phyloP scores from a whole-genome alignment of 2,888 invertebrate species.

The Drosophila macrospina region DNA sequence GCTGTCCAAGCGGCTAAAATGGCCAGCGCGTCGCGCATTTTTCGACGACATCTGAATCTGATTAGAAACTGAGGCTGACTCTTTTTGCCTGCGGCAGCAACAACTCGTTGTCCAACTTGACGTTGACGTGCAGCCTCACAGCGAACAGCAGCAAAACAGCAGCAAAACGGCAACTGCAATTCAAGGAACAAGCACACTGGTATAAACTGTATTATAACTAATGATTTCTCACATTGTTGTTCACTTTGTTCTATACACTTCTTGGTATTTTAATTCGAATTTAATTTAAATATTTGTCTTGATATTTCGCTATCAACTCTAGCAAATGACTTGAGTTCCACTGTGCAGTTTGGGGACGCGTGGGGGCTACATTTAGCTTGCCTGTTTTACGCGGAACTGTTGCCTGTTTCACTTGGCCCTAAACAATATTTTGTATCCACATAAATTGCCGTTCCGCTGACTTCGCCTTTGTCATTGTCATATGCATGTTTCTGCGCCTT shows the following conservation, averaged over 20 bases:
- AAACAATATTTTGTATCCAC: constrained; percentile 65
- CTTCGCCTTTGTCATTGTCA: constrained; percentile 63
- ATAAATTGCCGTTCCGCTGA: constrained; percentile 49
- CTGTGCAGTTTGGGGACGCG: constrained; percentile 34
- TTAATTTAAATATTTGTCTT: neutral
- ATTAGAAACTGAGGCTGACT: constrained; percentile 61
- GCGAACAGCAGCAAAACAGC: constrained; percentile 34
- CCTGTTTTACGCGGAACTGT: constrained; percentile 62
- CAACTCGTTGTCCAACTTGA: constrained; percentile 46
- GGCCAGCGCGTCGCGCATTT: constrained; percentile 80
- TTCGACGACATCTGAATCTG: constrained; percentile 81
- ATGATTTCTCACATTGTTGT: neutral
- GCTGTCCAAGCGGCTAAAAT: constrained; percentile 67
- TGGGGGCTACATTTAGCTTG: constrained; percentile 40
- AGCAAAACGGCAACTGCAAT: constrained; percentile 18
- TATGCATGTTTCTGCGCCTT: constrained; percentile 46
- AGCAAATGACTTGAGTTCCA: constrained; percentile 10
- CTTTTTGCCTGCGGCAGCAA: constrained; percentile 14
- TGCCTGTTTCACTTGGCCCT: constrained; percentile 51
- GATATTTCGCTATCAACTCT: neutral
- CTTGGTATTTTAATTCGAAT: no score
- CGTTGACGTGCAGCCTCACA: constrained; percentile 62
- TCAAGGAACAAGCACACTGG: constrained; percentile 41
- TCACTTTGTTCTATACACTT: no score
- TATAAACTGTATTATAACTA: neutral